Evolutionary conservation across 2,113 vertebrate species (phyloP).

Genomic region (Ochotona princeps): DNA sequence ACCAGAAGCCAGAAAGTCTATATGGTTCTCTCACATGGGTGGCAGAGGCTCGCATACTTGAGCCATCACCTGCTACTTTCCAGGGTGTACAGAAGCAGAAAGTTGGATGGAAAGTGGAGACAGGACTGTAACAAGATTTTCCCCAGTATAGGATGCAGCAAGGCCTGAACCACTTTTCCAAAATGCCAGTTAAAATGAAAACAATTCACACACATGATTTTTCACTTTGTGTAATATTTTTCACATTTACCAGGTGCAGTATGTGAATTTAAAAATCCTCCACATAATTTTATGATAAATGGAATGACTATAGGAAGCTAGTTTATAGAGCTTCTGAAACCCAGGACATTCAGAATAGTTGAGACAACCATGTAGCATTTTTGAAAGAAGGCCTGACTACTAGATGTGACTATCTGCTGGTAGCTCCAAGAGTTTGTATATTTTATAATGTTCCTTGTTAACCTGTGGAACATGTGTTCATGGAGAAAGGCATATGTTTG

Average conservation of each 20-base stretch:
- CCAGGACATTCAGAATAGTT: neutral
- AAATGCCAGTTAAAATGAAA: conserved; percentile 38
- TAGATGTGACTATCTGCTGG: neutral
- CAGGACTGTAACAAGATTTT: no score
- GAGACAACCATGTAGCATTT: neutral
- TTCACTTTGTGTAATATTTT: neutral
- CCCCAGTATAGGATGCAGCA: no score
- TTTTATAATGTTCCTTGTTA: neutral
- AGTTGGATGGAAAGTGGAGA: no score
- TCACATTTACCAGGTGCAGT: conserved; percentile 10
- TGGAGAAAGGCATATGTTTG: neutral
- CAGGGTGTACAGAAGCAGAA: no score
- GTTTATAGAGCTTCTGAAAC: conserved; percentile 47
- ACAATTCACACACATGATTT: neutral
- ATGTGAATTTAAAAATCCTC: conserved; percentile 6
- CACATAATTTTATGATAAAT: neutral
- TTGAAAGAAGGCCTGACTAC: conserved; percentile 22
- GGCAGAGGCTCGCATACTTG: no score
- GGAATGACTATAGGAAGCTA: neutral
- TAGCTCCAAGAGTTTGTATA: neutral
- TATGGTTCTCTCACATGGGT: no score
- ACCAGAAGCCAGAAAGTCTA: no score
- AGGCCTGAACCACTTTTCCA: no score
- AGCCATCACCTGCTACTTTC: no score
- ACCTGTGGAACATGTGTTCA: neutral